Base-by-base conservation (phyloP, 2,113 vertebrate species). In the Lagopus muta region DNA sequence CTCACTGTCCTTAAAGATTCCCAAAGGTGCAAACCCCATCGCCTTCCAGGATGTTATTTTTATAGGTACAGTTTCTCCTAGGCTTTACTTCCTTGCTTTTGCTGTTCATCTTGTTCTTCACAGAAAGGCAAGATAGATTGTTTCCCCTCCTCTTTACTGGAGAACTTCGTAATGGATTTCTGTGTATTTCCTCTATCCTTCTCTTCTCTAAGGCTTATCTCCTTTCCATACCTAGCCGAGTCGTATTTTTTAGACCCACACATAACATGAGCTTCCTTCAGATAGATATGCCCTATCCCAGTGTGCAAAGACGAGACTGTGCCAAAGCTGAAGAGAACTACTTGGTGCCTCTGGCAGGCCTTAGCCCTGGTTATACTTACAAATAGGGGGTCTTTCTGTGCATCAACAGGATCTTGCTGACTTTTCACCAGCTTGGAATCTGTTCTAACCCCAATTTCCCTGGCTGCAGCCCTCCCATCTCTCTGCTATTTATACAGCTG, bases 101-200 rank as follows among this genome's bases (percentile, higher is more conserved):
- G 28, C 28, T 69, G 22, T 20, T 86, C 38, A 55, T 34, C 19
- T 42, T 48, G 22, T 3, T 34, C 13, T 45, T 79, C 58, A 40
- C 8, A 62, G 40, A 45, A 60, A 50, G 11, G 15, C 45, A 71
- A 62, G 43, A 4, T 34, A 80, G 25, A n/a, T 19, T 19, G 36
- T 12, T 79, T 79, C 45, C 1, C 1, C 32, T 70, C 83, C 43
- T 32, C 27, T 82, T 64, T 75, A 48, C 50, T 60, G 15, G 7
- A 82, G 43, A 43, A 40, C 21, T 32, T 30, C 0, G 1, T n/a
- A n/a, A 36, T 52, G 16, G 3, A 45, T 70, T 4, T 1, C 15
- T 12, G 15, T 48, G 42, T 2, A 25, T 36, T 5, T 65, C 25
- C 15, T 85, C 57, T 78, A 48, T n/a, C 72, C 21, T 71, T 30